Conservation (phyloP, 2,113 vertebrate genomes). For the Eulemur macaco region DNA sequence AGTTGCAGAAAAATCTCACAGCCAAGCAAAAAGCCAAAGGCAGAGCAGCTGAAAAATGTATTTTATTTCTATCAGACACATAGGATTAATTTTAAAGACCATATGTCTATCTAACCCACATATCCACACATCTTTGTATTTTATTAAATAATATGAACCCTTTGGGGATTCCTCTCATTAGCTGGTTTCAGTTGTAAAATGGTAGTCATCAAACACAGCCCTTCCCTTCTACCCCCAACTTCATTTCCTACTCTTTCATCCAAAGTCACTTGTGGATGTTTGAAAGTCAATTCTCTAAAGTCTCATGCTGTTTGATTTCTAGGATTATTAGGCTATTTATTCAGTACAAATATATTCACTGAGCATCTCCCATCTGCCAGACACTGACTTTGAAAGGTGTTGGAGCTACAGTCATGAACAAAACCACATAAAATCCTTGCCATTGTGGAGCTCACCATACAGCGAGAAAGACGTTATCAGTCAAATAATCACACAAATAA, state of each 20-base stretch:
- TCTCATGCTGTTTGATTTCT: neutral
- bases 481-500: neutral
- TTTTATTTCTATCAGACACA: neutral
- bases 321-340: neutral
- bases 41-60: neutral
- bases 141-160: neutral
- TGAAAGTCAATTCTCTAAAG: neutral
- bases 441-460: neutral
- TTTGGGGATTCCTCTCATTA: neutral
- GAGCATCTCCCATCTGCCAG: too few species aligned
- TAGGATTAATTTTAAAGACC: neutral
- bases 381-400: neutral
- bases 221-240: neutral
- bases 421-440: neutral
- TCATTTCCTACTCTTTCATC: neutral
- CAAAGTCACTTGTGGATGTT: neutral
- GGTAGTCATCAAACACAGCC: neutral
- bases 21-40: neutral
- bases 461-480: neutral
- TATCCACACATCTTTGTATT: neutral
- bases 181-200: neutral
- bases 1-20: neutral
- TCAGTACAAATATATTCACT: neutral
- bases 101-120: neutral
- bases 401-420: neutral